phyloP scores from a whole-genome alignment of 2,797 vertebrate species.

The Varecia variegata region DNA sequence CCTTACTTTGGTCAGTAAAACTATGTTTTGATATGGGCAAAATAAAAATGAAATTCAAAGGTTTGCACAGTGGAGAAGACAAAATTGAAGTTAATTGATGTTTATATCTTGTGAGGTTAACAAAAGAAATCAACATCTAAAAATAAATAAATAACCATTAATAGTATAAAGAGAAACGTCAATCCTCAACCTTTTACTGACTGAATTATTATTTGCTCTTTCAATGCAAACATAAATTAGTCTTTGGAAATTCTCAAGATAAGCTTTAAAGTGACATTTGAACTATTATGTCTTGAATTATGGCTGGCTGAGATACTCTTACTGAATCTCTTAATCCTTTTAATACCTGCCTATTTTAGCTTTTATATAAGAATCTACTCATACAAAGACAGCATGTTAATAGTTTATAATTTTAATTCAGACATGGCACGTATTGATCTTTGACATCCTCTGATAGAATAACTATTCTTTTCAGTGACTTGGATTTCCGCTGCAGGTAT shows the following conservation, averaged over 20 bases:
- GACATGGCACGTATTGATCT: background rate
- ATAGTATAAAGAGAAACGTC: background rate
- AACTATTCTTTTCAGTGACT: background rate
- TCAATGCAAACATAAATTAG: constrained; percentile 29
- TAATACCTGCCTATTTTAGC: constrained; percentile 81
- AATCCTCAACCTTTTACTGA: constrained; percentile 16
- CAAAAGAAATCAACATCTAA: background rate
- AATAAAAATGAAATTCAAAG: background rate
- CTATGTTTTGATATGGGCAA: background rate
- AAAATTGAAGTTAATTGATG: constrained; percentile 17
- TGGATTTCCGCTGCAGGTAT: constrained; percentile 3
- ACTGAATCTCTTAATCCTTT: constrained; percentile 80
- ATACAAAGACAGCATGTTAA: constrained; percentile 73
- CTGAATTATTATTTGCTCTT: constrained; percentile 34
- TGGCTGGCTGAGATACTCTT: constrained; percentile 78
- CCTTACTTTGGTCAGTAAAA: background rate
- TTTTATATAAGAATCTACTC: constrained; percentile 80
- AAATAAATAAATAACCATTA: constrained; percentile 4
- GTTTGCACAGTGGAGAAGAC: background rate
- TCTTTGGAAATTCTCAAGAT: background rate
- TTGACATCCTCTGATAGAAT: background rate
- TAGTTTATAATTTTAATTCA: constrained; percentile 47
- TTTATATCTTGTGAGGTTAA: background rate
- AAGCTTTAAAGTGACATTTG: constrained; percentile 68
- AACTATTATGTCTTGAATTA: constrained; percentile 83